phyloP scores from a whole-genome alignment of 64 coral and sea anemone species.

The Porites lutea region DNA sequence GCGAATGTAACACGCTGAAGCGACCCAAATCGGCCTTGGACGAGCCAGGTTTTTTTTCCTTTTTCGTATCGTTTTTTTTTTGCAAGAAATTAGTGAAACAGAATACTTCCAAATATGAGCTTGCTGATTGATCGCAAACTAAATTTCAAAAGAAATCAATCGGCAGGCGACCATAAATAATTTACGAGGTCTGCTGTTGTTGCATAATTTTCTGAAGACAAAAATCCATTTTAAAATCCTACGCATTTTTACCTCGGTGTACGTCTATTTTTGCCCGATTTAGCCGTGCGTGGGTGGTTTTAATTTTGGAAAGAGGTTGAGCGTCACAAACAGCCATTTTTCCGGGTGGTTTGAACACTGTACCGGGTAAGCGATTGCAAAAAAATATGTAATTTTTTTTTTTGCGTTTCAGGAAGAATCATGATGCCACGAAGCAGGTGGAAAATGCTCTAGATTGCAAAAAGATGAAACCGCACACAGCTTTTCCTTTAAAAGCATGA shows the following conservation, averaged over 20 bases:
- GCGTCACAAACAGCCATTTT: constrained; percentile 25
- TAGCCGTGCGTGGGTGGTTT: constrained; percentile 40
- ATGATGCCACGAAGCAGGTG: constrained; percentile 3
- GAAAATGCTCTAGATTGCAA: constrained; percentile 55
- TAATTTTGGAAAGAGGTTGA: constrained; percentile 4
- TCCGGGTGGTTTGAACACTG: constrained; percentile 34
- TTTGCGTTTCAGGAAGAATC: constrained; percentile 18
- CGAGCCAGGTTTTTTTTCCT: background rate
- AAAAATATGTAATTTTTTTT: constrained; percentile 9
- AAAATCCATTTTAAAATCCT: constrained; percentile 59
- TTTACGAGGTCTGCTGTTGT: constrained; percentile 30
- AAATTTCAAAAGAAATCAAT: constrained; percentile 47
- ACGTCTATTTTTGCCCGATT: constrained; percentile 40
- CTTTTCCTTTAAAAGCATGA: constrained; percentile 54
- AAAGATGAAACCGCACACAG: constrained; percentile 43
- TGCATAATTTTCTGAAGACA: constrained; percentile 15
- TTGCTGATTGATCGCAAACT: constrained; percentile 44
- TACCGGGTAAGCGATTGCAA: constrained; percentile 32
- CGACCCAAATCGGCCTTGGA: background rate
- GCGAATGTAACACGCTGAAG: background rate
- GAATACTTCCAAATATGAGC: constrained; percentile 42
- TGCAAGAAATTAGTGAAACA: constrained; percentile 29
- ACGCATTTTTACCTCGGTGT: background rate
- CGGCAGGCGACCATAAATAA: constrained; percentile 43
- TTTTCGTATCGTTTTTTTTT: background rate